Percentiles rank a stretch among this genome's conserved stretches.
Evolutionary conservation across 92 coral and sea anemone genomes (phyloP).

Genomic region (Parazoanthus swiftii): DNA sequence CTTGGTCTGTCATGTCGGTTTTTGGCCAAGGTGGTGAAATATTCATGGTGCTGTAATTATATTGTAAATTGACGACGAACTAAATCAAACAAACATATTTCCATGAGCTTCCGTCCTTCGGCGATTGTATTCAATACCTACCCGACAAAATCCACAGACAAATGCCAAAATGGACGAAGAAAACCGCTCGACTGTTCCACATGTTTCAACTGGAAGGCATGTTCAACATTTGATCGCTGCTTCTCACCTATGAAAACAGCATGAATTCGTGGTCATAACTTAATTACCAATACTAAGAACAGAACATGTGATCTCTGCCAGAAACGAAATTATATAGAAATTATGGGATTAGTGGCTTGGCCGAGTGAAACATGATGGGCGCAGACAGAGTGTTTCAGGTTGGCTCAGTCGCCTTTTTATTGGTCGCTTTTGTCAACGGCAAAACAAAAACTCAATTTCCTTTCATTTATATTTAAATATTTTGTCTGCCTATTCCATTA

Average conservation of each 20-base stretch:
- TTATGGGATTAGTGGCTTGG: constrained; percentile 82
- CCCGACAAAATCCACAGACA: constrained; percentile 68
- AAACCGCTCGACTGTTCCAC: constrained; percentile 43
- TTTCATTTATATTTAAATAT: constrained; percentile 67
- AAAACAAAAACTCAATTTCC: constrained; percentile 69
- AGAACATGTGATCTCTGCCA: constrained; percentile 62
- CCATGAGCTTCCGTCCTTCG: constrained; percentile 46
- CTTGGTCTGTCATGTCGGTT: constrained; percentile 32
- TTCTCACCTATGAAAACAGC: constrained; percentile 60
- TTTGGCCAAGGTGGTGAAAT: constrained; percentile 94
- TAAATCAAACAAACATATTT: constrained; percentile 93
- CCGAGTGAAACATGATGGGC: constrained; percentile 15
- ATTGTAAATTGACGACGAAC: constrained; percentile 94
- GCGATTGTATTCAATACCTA: constrained; percentile 45
- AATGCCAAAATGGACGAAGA: constrained; percentile 46
- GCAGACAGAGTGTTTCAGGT: constrained; percentile 19
- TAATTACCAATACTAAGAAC: constrained; percentile 48
- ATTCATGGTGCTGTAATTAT: constrained; percentile 88
- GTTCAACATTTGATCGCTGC: constrained; percentile 41
- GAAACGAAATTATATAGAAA: constrained; percentile 61
- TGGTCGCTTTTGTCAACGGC: constrained; percentile 59
- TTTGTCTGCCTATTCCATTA: constrained; percentile 72
- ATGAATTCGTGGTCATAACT: constrained; percentile 52
- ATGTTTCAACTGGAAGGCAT: constrained; percentile 38
- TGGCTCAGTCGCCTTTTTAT: constrained; percentile 37